These are phyloP conservation scores for Apantesis nais DNA, from an alignment of 2,888 invertebrate species.

Conservation along the genomic window DNA sequence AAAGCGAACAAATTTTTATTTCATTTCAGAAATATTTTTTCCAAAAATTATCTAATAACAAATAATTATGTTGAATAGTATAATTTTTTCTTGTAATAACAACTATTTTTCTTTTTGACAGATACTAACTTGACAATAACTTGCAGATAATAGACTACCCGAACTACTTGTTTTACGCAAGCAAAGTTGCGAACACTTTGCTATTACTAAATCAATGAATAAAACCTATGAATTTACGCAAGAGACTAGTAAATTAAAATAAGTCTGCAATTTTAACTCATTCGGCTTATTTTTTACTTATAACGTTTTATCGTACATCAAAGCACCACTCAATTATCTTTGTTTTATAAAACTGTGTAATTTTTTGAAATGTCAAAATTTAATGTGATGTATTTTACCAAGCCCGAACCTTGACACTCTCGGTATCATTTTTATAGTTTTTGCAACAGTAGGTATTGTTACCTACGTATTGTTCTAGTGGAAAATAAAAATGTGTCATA, in stretches of 20 bases:
- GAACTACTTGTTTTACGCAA: neutral
- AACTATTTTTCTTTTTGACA: no score
- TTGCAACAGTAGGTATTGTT: neutral
- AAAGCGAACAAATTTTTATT: neutral
- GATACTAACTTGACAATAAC: no score
- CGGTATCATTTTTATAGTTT: neutral
- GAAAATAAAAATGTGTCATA: neutral
- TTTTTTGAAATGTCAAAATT: neutral
- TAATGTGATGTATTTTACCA: neutral
- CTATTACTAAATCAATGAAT: neutral
- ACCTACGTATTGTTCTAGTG: neutral
- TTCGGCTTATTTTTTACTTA: slow-evolving; percentile 2
- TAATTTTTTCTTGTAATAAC: no score
- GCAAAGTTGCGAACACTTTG: neutral
- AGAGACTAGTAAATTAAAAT: neutral
- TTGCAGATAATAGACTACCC: no score
- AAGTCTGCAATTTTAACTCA: neutral
- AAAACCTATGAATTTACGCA: neutral
- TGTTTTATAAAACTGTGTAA: neutral
- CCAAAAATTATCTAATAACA: no score
- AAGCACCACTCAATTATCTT: neutral
- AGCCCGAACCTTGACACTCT: neutral
- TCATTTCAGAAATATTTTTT: neutral
- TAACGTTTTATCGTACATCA: neutral
- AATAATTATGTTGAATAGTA: no score